Evolutionary conservation across 2,888 invertebrate species (phyloP).

Genomic region (Synergus japonicus): DNA sequence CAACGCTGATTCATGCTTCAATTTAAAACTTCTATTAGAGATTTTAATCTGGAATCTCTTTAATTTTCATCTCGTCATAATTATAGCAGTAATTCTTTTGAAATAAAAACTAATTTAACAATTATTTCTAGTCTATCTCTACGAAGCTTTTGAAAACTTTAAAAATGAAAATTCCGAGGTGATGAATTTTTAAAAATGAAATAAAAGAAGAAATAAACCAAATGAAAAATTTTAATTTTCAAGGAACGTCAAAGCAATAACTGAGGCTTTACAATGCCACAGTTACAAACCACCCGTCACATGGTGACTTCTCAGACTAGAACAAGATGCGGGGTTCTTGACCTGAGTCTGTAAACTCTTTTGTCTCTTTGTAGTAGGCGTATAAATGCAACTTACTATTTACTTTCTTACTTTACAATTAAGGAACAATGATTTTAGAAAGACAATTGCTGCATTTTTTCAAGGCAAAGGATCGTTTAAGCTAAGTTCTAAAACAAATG

Average conservation of each 20-base stretch:
- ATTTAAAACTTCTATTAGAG: background rate
- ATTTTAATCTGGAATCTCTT: background rate
- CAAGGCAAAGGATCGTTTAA: background rate
- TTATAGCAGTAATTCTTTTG: background rate
- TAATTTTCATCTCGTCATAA: background rate
- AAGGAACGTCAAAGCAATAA: background rate
- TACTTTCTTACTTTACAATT: conserved; percentile 19
- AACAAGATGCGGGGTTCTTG: conserved; percentile 60
- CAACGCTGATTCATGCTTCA: conserved; percentile 2
- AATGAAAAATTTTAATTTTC: background rate
- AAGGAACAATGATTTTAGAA: conserved; percentile 1
- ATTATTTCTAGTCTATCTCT: background rate
- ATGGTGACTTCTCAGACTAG: conserved; percentile 50
- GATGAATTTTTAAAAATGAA: background rate
- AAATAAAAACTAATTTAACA: background rate
- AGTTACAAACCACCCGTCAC: conserved; percentile 47
- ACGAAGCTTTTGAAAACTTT: background rate
- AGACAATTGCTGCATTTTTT: background rate
- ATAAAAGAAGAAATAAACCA: background rate
- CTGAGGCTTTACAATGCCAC: conserved; percentile 14
- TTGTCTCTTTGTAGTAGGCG: conserved; percentile 38
- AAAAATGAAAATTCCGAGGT: background rate
- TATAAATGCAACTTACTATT: conserved; percentile 32
- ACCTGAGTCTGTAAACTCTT: conserved; percentile 53
- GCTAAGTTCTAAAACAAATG: background rate